Conservation (phyloP, 2,797 vertebrate species). For the Oreochromis mossambicus region DNA sequence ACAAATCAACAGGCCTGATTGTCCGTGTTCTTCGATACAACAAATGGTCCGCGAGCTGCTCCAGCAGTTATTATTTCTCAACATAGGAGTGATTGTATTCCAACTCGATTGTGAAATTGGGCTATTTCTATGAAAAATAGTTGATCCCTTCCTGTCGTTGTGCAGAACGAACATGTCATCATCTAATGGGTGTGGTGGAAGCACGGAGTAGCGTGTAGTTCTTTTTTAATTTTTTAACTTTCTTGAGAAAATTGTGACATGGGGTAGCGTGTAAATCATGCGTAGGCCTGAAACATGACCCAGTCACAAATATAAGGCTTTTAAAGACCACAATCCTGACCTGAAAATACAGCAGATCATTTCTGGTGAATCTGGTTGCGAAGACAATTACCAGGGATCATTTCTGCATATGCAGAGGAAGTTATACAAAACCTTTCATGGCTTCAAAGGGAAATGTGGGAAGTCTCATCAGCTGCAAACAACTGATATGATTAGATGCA, state of each 20-base stretch:
- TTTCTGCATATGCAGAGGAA: not conserved
- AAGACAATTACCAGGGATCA: not conserved
- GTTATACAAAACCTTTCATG: not conserved
- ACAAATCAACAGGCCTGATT: not conserved
- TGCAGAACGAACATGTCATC: not conserved
- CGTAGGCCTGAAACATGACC: not conserved
- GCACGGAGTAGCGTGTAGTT: not conserved
- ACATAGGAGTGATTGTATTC: slow-evolving; percentile 19
- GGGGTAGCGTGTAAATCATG: not conserved
- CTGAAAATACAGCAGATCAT: not conserved
- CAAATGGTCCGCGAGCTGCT: not conserved
- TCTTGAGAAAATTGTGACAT: not conserved
- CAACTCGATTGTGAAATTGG: slow-evolving; percentile 37
- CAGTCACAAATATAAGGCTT: not conserved
- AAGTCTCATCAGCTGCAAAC: not conserved
- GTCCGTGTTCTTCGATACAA: not conserved
- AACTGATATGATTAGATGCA: not conserved
- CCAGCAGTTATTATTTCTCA: slow-evolving; percentile 30
- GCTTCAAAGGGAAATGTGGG: not conserved
- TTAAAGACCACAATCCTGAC: not conserved
- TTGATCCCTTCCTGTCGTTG: not conserved
- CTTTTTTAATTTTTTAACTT: not conserved
- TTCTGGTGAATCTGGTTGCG: not conserved
- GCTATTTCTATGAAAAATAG: slow-evolving; percentile 33
- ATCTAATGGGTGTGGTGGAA: not conserved